Evolutionary conservation across 2,797 vertebrate species (phyloP), one percentile per base, ranked within the genome.

Genomic region (Spheniscus humboldti): DNA sequence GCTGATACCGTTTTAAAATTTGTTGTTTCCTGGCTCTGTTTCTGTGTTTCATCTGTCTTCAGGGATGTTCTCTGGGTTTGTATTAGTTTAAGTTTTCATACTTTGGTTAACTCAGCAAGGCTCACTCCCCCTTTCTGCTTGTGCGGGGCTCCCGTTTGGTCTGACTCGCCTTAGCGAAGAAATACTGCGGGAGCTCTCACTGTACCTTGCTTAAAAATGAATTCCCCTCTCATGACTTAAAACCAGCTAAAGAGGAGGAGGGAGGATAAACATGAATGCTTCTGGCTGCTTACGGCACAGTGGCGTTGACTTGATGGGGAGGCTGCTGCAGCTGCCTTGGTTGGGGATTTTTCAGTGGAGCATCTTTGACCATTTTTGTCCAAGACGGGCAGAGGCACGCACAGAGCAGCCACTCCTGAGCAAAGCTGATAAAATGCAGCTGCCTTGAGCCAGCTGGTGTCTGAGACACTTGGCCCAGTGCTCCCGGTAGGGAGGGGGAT

Each of bases 371-470:
- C 78, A 45, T 74, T 87, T 94, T 80, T 94, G 86, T 82, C 59
- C 25, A 7, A 59, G 77, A 25, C 3, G 2, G 74, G 28, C 63
- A 41, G 91, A 47, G n/a, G 62, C 82, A 72, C 0, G 1, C 9
- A 7, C 31, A 7, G 50, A 84, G 88, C 37, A 33, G 82, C 67
- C 22, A 0, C 67, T 73, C 30, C 63, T 6, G 43, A 55, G 86
- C 4, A 72, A 37, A 89, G 71, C 87, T 60, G 72, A 56, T 48
- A 77, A 35, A 37, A 64, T 22, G 3, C 79, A 80, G 82, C 94
- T 94, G 92, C 75, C 71, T 59, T 3, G n/a, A 68, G 88, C 47
- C 95, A 90, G 92, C 86, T 75, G 90, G 63, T 95, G 90, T 43
- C 85, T 7, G 4, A 60, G 78, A 48, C 1, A 0, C 55, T 37